Conservation (phyloP, 2,113 vertebrate genomes). For the Brienomyrus longianalis region DNA sequence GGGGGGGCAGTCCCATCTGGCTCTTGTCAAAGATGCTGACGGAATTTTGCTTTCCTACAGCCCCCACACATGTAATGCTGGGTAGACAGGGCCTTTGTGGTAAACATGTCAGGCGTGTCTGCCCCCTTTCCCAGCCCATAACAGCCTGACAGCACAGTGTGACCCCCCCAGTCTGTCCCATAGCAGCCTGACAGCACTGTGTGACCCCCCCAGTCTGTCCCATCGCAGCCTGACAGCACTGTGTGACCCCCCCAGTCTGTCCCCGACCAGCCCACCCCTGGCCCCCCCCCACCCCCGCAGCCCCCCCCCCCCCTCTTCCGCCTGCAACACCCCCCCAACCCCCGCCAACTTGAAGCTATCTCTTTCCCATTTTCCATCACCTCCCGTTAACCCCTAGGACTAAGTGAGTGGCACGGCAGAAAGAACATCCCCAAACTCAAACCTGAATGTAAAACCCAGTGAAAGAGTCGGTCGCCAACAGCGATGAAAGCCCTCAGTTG, state of each 20-base stretch:
- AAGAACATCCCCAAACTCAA: background rate
- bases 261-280: no score
- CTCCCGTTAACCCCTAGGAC: background rate
- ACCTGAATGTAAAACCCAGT: background rate
- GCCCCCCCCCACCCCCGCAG: no score
- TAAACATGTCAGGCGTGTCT: background rate
- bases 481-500: background rate
- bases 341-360: background rate
- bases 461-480: background rate
- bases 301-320: no score
- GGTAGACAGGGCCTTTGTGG: background rate
- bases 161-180: background rate
- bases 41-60: background rate
- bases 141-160: background rate
- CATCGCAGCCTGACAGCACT: no score
- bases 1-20: background rate
- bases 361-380: background rate
- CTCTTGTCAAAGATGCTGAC: background rate
- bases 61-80: background rate
- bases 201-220: no score
- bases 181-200: background rate
- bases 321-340: no score
- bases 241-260: no score
- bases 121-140: background rate
- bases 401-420: background rate